Evolutionary conservation across 2,113 vertebrate genomes (phyloP), one percentile per base, ranked within the genome.

Genomic region (Catharus bicknelli): DNA sequence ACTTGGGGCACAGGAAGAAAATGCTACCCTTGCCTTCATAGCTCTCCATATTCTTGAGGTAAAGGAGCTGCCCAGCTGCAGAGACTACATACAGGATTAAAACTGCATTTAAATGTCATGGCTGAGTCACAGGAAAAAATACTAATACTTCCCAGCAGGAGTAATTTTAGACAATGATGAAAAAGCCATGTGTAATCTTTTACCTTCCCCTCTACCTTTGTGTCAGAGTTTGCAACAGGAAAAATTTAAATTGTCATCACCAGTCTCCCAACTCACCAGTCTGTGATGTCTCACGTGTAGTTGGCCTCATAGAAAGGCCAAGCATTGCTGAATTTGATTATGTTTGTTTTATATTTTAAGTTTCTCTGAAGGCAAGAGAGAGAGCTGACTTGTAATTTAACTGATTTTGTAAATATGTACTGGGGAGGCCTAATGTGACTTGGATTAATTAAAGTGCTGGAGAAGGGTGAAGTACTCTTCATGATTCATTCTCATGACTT

Each of bases 211-310:
- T 50, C 19, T 62, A 32, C 20, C 4, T 78, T 55, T 62, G 82
- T 38, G 42, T 62, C 63, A 74, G 47, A 50, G 36, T 53, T 87
- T 5, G 13, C 47, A 42, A 42, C 2, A 10, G 47, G 34, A 36
- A 36, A 8, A 36, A 61, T 63, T 92, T 66, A 58, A 84, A 40
- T 70, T 0, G 0, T 48, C 13, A 0, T 30, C 32, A 32, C 5
- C 20, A 34, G 66, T 25, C 78, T 51, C 68, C 9, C 48, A 83
- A 4, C 20, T 50, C 58, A 48, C 9, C 62, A 16, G 11, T 42
- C 62, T 0, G 1, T 12, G 29, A 64, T 63, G 45, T 54, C 53
- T 75, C 51, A 66, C 0, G 0, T 29, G 4, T 8, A 13, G 0
- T 21, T 51, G 64, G 74, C 50, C 69, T 84, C 42, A 51, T 1